Base-by-base conservation (phyloP, 64 coral and sea anemone genomes). In the Orbicella faveolata region DNA sequence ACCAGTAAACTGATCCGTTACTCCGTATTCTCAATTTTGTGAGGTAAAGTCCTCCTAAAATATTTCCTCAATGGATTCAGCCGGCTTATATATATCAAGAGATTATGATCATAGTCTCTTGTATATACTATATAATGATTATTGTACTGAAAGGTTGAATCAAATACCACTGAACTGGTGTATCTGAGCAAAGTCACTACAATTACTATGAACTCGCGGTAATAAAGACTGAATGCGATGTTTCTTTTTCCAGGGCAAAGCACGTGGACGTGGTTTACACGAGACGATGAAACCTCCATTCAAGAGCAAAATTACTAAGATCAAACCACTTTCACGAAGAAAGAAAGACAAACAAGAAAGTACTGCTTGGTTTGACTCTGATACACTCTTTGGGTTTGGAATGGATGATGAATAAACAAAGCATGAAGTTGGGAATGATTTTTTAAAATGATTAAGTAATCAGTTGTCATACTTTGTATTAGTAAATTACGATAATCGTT, bases 331-430 rank as follows among this genome's bases (percentile, higher is more conserved):
- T n/a, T 44, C 61, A 54, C 63, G 74, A 35, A 91, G 51, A 55
- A 91, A 91, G 44, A 92, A 75, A 30, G 75, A 51, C 0, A 75
- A 59, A 7, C 75, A 87, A 70, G 90, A 92, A 26, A 90, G 70
- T 36, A 63, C 66, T 65, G 76, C 75, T 52, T 92, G 90, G 90
- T 92, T 92, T 85, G 90, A 92, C 55, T 87, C 83, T 54, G 90
- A 92, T 79, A 69, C 81, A 61, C 89, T 91, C 9, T 91, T 91
- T 66, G 89, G 89, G 51, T 91, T 91, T 67, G 89, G 72, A 59
- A 75, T 75, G 25, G 86, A 88, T 10, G 86, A 64, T 13, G 48
- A 88, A 63, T 52, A 63, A 70, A 70, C 4, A 70, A 70, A 11
- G 67, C 67, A 20, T 9, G 67, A 70, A 25, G 25, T 25, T 70